A percentile compares a stretch with the other conserved stretches of the same genome.
Conservation (phyloP, 2,797 vertebrate genomes). For the Lutjanus campechanus region DNA sequence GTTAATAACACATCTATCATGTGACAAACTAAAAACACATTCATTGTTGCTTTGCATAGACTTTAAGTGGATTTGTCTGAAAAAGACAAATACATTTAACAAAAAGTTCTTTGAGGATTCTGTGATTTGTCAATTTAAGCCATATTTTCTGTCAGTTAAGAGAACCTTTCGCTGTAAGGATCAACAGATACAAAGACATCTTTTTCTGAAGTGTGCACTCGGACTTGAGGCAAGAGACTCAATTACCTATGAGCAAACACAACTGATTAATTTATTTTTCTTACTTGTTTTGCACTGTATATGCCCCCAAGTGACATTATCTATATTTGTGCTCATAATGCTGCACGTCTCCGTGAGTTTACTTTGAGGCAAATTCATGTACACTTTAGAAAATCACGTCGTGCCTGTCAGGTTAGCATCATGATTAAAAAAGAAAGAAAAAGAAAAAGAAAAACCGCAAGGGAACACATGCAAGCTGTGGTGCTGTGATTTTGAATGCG, state of each 20-base stretch:
- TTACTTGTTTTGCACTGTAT: slow-evolving; percentile 2
- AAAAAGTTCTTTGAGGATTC: background rate
- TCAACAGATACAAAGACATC: background rate
- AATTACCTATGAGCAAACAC: background rate
- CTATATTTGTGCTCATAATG: background rate
- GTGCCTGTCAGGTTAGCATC: background rate
- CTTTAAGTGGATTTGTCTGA: background rate
- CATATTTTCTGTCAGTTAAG: background rate
- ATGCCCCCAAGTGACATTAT: background rate
- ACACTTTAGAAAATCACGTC: background rate
- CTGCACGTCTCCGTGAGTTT: background rate
- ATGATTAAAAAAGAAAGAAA: background rate
- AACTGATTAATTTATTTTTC: background rate
- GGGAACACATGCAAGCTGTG: background rate
- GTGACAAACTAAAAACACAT: too few relatives aligned
- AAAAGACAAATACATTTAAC: background rate
- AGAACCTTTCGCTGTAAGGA: background rate
- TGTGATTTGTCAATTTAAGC: background rate
- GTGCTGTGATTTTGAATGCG: background rate
- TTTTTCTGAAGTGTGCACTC: background rate
- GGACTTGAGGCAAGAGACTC: background rate
- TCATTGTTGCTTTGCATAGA: too few relatives aligned
- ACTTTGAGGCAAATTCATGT: background rate
- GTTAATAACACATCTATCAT: too few relatives aligned
- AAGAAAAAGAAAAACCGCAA: background rate